phyloP scores from a whole-genome alignment of 2,888 invertebrate species.

The Agrenia bidenticulata region DNA sequence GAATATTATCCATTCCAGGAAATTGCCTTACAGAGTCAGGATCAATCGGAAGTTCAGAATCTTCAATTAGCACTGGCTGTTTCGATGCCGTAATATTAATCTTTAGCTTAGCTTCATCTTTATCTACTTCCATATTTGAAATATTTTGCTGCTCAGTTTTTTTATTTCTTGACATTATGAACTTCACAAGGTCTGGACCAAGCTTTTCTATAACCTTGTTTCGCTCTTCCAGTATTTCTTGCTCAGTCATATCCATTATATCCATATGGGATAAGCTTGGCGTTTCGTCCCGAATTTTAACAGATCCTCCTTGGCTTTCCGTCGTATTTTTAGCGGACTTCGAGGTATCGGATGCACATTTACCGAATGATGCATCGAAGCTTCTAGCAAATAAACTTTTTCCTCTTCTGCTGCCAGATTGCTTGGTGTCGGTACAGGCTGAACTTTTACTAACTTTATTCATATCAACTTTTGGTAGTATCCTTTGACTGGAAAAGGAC shows the following conservation, averaged over 20 bases:
- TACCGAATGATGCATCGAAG: slow-evolving; percentile 28
- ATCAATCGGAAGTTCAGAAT: slow-evolving; percentile 54
- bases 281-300: slow-evolving; percentile 18
- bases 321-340: too few relatives aligned
- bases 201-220: slow-evolving; percentile 66
- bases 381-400: slow-evolving; percentile 52
- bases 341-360: too few relatives aligned
- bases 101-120: too few relatives aligned
- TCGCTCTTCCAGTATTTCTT: slow-evolving; percentile 74
- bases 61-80: slow-evolving; percentile 48
- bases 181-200: slow-evolving; percentile 69
- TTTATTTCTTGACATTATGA: slow-evolving; percentile 59
- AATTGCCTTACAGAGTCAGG: slow-evolving; percentile 67
- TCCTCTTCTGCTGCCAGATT: too few relatives aligned
- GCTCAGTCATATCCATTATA: slow-evolving; percentile 65
- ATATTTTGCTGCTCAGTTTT: not conserved
- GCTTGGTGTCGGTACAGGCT: not conserved
- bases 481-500: slow-evolving; percentile 18
- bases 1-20: slow-evolving; percentile 83
- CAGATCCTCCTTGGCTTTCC: too few relatives aligned
- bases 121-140: too few relatives aligned
- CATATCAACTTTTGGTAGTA: slow-evolving; percentile 14
- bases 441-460: too few relatives aligned
- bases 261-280: too few relatives aligned
- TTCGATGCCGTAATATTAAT: too few relatives aligned